These are phyloP conservation scores for Motacilla alba DNA, from an alignment of 2,113 vertebrate species.

Conservation along the genomic window DNA sequence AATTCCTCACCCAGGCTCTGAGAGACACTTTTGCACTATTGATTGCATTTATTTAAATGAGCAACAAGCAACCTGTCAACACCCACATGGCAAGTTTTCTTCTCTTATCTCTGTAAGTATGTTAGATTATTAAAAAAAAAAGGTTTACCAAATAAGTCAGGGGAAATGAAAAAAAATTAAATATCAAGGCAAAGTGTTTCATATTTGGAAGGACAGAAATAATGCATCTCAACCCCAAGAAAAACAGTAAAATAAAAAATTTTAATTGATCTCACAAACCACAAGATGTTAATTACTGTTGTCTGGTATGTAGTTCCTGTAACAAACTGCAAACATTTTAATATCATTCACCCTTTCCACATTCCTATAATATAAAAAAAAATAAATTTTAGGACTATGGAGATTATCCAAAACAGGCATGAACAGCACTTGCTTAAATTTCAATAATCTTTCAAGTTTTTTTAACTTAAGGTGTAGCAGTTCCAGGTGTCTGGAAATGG, in stretches of 20 bases:
- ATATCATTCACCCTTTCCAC: not conserved
- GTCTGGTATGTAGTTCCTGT: not conserved
- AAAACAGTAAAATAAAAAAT: not conserved
- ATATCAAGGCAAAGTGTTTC: not conserved
- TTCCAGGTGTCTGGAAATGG: not conserved
- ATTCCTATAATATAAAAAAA: not conserved
- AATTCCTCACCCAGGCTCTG: not conserved
- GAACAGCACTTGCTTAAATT: not conserved
- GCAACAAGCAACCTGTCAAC: not conserved
- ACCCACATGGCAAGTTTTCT: not conserved
- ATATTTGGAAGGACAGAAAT: not conserved
- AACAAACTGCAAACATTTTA: not conserved
- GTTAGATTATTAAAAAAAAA: not conserved
- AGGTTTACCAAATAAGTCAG: not conserved
- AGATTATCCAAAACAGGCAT: not conserved
- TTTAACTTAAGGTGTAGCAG: not conserved
- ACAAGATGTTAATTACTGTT: not conserved
- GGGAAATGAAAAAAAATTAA: not conserved
- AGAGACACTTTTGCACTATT: not conserved
- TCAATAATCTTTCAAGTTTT: not conserved
- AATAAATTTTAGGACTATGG: not conserved
- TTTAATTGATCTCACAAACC: constrained; percentile 39
- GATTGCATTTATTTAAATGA: not conserved
- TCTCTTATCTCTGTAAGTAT: not conserved
- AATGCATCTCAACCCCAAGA: not conserved